Evolutionary conservation across 2,113 vertebrate genomes (phyloP).

Genomic region (Poeciliopsis retropinna): DNA sequence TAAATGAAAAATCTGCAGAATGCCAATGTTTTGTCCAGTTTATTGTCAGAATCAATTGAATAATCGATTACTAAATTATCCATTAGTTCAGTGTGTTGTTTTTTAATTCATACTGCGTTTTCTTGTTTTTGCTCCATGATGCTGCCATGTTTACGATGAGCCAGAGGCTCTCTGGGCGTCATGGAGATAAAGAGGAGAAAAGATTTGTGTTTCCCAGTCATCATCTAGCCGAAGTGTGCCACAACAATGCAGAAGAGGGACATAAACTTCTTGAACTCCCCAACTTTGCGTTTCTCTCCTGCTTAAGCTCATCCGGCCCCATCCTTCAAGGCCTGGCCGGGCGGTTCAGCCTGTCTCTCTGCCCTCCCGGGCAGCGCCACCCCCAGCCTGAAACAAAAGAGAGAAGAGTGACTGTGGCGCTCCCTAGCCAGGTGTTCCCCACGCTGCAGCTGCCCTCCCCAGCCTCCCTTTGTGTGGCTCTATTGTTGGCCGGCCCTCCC

Average conservation of each 20-base stretch:
- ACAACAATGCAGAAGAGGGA: slow-evolving; percentile 53
- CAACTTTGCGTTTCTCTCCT: slow-evolving; percentile 31
- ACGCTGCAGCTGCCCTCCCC: slow-evolving; percentile 93
- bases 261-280: slow-evolving; percentile 60
- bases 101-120: too few relatives aligned
- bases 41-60: too few relatives aligned
- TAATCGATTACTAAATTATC: too few relatives aligned
- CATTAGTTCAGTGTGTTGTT: too few relatives aligned
- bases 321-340: slow-evolving; percentile 51
- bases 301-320: slow-evolving; percentile 16
- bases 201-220: slow-evolving; percentile 60
- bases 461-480: slow-evolving; percentile 88
- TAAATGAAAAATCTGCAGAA: too few relatives aligned
- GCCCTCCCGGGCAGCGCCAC: too few relatives aligned
- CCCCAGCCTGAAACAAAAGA: slow-evolving; percentile 74
- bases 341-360: slow-evolving; percentile 51
- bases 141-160: background rate
- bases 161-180: background rate
- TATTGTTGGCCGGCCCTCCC: slow-evolving; percentile 89
- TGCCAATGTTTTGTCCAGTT: too few relatives aligned
- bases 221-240: slow-evolving; percentile 70
- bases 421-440: slow-evolving; percentile 95
- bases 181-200: slow-evolving; percentile 26
- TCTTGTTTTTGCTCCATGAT: too few relatives aligned
- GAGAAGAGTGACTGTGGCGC: slow-evolving; percentile 81